Conservation (phyloP, 2,888 invertebrate species). For the Drosophila mayaguana region DNA sequence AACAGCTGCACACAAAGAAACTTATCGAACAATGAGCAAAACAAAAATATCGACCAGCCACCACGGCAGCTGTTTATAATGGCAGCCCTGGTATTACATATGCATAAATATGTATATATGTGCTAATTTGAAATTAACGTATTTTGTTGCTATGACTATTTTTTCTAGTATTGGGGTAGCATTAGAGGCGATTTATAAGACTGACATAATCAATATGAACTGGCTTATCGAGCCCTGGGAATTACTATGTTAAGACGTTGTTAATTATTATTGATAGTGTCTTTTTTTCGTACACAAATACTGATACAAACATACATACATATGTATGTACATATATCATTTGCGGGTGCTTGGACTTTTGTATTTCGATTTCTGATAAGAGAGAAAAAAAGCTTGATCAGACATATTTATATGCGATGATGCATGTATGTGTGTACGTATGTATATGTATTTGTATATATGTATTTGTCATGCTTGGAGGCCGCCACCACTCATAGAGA, state of each 20-base stretch:
- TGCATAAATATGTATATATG: neutral
- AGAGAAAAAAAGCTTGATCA: conserved; percentile 58
- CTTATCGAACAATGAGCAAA: conserved; percentile 5
- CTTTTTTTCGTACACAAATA: conserved; percentile 18
- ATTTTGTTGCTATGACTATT: conserved; percentile 44
- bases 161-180: neutral
- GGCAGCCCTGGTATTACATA: conserved; percentile 29
- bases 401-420: conserved; percentile 19
- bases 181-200: conserved; percentile 63
- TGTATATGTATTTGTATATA: conserved; percentile 27
- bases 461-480: conserved; percentile 44
- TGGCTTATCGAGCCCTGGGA: conserved; percentile 61
- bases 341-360: conserved; percentile 68
- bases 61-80: conserved; percentile 5
- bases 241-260: conserved; percentile 67
- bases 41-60: conserved; percentile 28
- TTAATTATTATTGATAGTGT: conserved; percentile 76
- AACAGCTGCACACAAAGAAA: conserved; percentile 20
- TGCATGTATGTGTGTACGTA: conserved; percentile 6
- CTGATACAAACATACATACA: neutral
- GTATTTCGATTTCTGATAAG: conserved; percentile 76
- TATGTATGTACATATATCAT: conserved; percentile 7
- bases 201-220: conserved; percentile 70
- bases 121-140: conserved; percentile 46
- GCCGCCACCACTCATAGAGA: conserved; percentile 33